Evolutionary conservation across 2,113 vertebrate species (phyloP).

Genomic region (Cricetomys ansorgei): DNA sequence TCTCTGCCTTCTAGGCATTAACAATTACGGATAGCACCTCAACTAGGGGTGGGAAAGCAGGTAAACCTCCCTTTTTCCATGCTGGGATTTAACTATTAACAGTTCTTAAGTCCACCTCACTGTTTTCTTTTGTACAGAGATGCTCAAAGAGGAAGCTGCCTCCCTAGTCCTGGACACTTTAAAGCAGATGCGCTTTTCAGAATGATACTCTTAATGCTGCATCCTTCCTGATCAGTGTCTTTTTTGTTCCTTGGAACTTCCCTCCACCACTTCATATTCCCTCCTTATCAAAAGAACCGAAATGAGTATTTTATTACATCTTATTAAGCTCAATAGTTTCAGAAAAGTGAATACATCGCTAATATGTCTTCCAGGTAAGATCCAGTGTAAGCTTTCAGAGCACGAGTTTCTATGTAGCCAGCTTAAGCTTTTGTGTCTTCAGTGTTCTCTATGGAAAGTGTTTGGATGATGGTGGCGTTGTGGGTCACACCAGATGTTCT

Average conservation of each 20-base stretch:
- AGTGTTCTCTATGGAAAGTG: not conserved
- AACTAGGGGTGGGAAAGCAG: not conserved
- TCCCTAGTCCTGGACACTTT: not conserved
- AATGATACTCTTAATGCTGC: not conserved
- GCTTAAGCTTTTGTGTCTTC: not conserved
- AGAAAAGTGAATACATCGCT: not conserved
- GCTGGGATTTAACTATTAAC: not conserved
- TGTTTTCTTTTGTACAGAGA: not conserved
- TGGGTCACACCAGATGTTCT: not conserved
- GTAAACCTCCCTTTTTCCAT: not conserved
- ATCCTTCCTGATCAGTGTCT: not conserved
- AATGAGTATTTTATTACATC: not conserved
- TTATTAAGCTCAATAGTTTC: not conserved
- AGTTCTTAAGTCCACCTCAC: not conserved
- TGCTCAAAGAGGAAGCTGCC: not conserved
- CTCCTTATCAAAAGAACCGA: not conserved
- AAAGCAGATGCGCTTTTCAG: not conserved
- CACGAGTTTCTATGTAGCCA: not conserved
- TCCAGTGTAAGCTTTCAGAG: not conserved
- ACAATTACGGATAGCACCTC: not conserved
- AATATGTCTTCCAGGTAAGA: not conserved
- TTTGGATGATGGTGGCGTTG: not conserved
- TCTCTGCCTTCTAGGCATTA: not conserved
- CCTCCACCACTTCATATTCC: not conserved
- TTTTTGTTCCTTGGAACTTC: not conserved